Base-by-base conservation (phyloP, 2,113 vertebrate species). In the Rhodinocichla rosea region DNA sequence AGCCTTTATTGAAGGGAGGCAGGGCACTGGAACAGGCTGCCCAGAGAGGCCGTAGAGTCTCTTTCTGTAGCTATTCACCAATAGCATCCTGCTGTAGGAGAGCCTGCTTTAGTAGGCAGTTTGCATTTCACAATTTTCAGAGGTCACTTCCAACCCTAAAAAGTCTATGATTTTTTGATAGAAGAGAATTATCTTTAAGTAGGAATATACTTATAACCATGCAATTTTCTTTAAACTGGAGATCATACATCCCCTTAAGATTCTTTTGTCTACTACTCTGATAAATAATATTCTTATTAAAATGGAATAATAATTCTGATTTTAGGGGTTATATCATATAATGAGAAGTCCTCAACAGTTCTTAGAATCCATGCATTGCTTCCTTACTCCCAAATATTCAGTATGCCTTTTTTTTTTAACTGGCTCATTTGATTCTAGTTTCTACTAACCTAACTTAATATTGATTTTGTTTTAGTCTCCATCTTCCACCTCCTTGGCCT, bases 391-490 rank as follows among this genome's bases (percentile, higher is more conserved):
- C 82, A 91, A 59, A 83, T 83, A 70, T 12, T 70, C 63, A 44
- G 18, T 21, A 23, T 52, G 27, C 50, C 37, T 17, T 42, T 62
- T 81, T 78, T 80, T 35, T 81, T 63, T 77, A 55, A 70, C 21
- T 83, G 52, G 13, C 14, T 83, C 64, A 60, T 93, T 92, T 78
- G 56, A 78, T 83, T 92, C 78, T 76, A 59, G 59, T 42, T 80
- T 90, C 87, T 94, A 83, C 63, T 83, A 92, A 81, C 52, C 75
- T 95, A 86, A 94, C 78, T 90, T 81, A 92, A 71, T 94, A 96
- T 96, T 96, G 95, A 96, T 96, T 96, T 94, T 83, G 37, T n/a
- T 90, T 90, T 92, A 94, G 71, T 94, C 87, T 90, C 83, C 83
- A 88, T 92, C 92, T 95, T 86, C 85, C 40, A 86, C 71, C 47